A percentile compares a stretch with the other conserved stretches of the same genome.
These are phyloP conservation scores for Perizoma affinitatum DNA, from an alignment of 2,888 invertebrate genomes.

Conservation along the genomic window DNA sequence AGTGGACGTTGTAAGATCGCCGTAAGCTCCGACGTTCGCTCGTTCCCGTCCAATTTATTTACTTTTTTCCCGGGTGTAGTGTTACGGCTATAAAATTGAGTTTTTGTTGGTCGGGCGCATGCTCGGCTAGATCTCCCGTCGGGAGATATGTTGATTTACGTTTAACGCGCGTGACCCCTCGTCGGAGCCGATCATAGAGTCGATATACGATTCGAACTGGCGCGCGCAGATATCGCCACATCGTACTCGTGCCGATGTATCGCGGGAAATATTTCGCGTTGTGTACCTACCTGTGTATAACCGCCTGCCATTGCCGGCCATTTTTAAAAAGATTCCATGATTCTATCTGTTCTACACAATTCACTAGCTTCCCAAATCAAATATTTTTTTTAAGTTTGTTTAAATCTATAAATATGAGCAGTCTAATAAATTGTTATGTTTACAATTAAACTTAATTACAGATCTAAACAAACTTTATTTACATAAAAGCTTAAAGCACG, in stretches of 20 bases:
- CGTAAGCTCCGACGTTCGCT: slow-evolving; percentile 65
- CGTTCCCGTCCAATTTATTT: slow-evolving; percentile 75
- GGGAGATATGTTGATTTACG: slow-evolving; percentile 84
- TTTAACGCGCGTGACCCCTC: slow-evolving; percentile 83
- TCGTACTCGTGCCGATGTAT: slow-evolving; percentile 82
- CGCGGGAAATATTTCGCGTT: slow-evolving; percentile 80
- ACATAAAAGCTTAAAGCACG: neutral
- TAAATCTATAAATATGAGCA: neutral
- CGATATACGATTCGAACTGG: slow-evolving; percentile 81
- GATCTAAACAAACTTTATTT: neutral
- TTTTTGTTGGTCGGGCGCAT: slow-evolving; percentile 78
- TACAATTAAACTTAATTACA: neutral
- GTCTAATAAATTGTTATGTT: neutral
- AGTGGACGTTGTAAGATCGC: slow-evolving; percentile 51
- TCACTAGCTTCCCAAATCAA: slow-evolving; percentile 2
- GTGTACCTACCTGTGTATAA: slow-evolving; percentile 42
- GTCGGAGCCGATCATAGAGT: slow-evolving; percentile 79
- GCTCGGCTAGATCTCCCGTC: slow-evolving; percentile 80
- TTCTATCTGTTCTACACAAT: slow-evolving; percentile 75
- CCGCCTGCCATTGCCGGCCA: slow-evolving; percentile 47
- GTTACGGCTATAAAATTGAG: slow-evolving; percentile 80
- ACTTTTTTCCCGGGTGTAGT: slow-evolving; percentile 78
- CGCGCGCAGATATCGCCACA: slow-evolving; percentile 79
- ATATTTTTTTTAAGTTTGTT: neutral
- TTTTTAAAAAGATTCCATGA: slow-evolving; percentile 70